Base-by-base conservation (phyloP, 2,113 vertebrate genomes). In the Zosterops hypoxanthus region DNA sequence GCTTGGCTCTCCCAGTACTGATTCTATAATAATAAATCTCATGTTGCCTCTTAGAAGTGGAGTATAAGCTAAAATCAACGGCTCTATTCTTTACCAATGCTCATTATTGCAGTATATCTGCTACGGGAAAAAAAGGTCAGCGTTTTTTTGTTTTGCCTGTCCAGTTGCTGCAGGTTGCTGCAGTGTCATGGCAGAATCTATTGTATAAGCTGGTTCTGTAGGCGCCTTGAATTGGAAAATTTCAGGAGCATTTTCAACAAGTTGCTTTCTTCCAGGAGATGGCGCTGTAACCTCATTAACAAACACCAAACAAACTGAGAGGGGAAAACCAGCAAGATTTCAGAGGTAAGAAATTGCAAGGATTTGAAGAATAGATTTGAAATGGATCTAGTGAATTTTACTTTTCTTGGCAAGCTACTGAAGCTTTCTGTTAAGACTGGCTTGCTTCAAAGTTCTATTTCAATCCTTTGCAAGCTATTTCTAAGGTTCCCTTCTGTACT, bases 191-290 rank as follows among this genome's bases (percentile, higher is more conserved):
- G 44, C 72, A 60, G 59, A 76, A 31, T 34, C 7, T 8, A 3
- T 10, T 8, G 52, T 6, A 0, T 11, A 5, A 25, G 10, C n/a
- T 21, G 46, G 9, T 24, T 36, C 14, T 3, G 2, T 10, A 41
- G 59, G 20, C 57, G 0, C 33, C 9, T 14, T 3, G 12, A 13
- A 52, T 56, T 29, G 55, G 33, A 44, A 60, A 19, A 49, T 41
- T 64, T 56, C 34, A 11, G 44, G 29, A 57, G 34, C 50, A 10
- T 28, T 9, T 22, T 42, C 60, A 53, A 22, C 16, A 3, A 36
- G 14, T 64, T 34, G 18, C 53, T 69, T 90, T 56, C 33, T 93
- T 91, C 98, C 98, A 98, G 98, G 87, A 98, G 98, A 88, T 97
- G 98, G 98, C 95, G 75, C 71, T 63, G 96, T 79, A 96, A 73